Base-by-base conservation (phyloP, 2,888 invertebrate genomes). In the Leptopilina myrica region DNA sequence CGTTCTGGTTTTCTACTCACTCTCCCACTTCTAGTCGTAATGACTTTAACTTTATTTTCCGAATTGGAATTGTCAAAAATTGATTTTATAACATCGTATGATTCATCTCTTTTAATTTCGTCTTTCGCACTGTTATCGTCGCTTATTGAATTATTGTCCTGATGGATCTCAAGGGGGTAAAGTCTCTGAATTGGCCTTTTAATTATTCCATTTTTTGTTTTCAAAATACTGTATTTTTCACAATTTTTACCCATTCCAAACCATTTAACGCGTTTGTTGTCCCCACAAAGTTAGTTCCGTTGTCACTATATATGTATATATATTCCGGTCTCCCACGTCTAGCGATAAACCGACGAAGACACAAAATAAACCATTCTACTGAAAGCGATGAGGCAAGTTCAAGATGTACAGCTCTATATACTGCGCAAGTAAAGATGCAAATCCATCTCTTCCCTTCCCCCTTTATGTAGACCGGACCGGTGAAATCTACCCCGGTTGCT, bases 391-490 rank as follows among this genome's bases (percentile, higher is more conserved):
- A 43, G 0, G 43, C 65, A 3, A 66, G 43, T 40, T 66, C 43
- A 6, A 43, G n/a, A 66, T 66, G 65, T 2, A 66, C 65, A 5
- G 65, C 65, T 7, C 43, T 43, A 14, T n/a, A 66, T 0, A 66
- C 66, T 9, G 46, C 12, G 11, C 66, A 46, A 8, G 46, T 46
- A 46, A 46, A 46, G 46, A 46, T 43, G 15, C 9, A 0, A 11
- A 66, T 66, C 11, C 15, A 66, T 2, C 79, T 83, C 64, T 88
- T 87, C 15, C 78, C 20, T 9, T 81, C 81, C 14, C 79, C 84
- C 64, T 76, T 20, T 86, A 82, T 15, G 76, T 80, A 46, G 84
- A 91, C 26, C 0, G 91, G 91, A 0, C 92, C 91, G 0, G 86
- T 83, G 65, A 90, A 83, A 82, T 90, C 89, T 6, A 89, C 78